These are phyloP conservation scores for Cryptoprocta ferox DNA, from an alignment of 2,797 vertebrate genomes.

Conservation along the genomic window DNA sequence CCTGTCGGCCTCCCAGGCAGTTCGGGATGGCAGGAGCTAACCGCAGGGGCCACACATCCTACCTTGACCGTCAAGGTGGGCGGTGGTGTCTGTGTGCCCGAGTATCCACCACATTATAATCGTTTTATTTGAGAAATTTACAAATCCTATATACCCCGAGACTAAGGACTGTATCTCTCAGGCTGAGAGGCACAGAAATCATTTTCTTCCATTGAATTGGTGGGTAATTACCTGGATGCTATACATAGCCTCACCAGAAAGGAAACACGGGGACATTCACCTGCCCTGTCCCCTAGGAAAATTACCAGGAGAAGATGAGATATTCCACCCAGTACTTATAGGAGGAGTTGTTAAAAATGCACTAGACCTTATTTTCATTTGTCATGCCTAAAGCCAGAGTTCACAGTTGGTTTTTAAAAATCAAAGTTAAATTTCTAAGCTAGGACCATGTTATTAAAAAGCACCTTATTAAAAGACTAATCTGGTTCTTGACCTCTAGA, in stretches of 20 bases:
- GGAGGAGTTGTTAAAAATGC: slow-evolving; percentile 72
- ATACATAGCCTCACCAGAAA: neutral
- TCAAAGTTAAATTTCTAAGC: slow-evolving; percentile 61
- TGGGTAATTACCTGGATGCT: neutral
- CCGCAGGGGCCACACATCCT: neutral
- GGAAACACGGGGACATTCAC: neutral
- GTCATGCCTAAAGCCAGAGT: slow-evolving; percentile 69
- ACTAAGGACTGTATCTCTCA: neutral
- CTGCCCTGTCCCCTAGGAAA: slow-evolving; percentile 15
- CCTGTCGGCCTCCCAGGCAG: neutral
- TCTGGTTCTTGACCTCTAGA: slow-evolving; percentile 48
- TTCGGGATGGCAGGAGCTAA: neutral
- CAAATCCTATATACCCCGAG: neutral
- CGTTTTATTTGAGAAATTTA: neutral
- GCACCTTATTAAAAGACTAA: slow-evolving; percentile 62
- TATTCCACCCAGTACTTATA: slow-evolving; percentile 41
- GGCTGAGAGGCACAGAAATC: neutral
- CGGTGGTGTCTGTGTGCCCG: neutral
- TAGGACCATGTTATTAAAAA: slow-evolving; percentile 63
- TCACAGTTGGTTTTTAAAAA: slow-evolving; percentile 23
- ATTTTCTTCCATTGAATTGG: neutral
- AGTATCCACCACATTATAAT: neutral
- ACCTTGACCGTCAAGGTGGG: neutral
- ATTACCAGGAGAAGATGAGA: slow-evolving; percentile 49
- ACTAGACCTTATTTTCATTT: slow-evolving; percentile 66